phyloP scores from a whole-genome alignment of 2,888 invertebrate species.

The Globia sparganii region DNA sequence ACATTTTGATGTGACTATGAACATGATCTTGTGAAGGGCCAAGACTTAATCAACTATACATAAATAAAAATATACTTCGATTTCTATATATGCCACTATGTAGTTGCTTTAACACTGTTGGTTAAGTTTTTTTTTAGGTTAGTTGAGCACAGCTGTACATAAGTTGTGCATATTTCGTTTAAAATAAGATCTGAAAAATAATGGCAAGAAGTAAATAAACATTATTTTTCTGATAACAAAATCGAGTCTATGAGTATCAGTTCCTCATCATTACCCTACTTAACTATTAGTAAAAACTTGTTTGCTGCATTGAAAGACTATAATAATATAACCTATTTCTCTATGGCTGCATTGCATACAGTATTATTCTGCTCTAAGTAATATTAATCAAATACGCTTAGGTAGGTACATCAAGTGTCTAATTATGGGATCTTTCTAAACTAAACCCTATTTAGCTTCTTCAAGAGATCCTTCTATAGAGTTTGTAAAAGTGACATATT shows the following conservation, averaged over 20 bases:
- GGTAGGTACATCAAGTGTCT: not conserved
- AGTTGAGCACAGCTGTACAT: not conserved
- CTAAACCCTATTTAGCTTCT: not conserved
- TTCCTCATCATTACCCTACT: not conserved
- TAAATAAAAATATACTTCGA: too few relatives aligned
- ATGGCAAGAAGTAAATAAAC: not conserved
- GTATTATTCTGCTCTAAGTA: not conserved
- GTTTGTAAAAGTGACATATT: not conserved
- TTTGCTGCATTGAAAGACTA: not conserved
- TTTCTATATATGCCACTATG: too few relatives aligned
- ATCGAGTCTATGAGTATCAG: not conserved
- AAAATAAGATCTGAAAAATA: not conserved
- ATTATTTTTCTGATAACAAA: not conserved
- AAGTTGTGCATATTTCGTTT: not conserved
- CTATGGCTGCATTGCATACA: too few relatives aligned
- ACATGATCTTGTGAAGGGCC: slow-evolving; percentile 31
- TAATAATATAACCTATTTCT: too few relatives aligned
- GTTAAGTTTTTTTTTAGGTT: not conserved
- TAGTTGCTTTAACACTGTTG: too few relatives aligned
- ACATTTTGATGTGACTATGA: slow-evolving; percentile 14
- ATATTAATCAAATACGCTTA: not conserved
- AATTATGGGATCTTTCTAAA: not conserved
- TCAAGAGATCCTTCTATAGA: not conserved
- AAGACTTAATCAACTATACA: slow-evolving; percentile 8
- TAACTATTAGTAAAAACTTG: slow-evolving; percentile 3